Evolutionary conservation across 2,797 vertebrate genomes (phyloP), one percentile per base, ranked within the genome.

Genomic region (Galago senegalensis): DNA sequence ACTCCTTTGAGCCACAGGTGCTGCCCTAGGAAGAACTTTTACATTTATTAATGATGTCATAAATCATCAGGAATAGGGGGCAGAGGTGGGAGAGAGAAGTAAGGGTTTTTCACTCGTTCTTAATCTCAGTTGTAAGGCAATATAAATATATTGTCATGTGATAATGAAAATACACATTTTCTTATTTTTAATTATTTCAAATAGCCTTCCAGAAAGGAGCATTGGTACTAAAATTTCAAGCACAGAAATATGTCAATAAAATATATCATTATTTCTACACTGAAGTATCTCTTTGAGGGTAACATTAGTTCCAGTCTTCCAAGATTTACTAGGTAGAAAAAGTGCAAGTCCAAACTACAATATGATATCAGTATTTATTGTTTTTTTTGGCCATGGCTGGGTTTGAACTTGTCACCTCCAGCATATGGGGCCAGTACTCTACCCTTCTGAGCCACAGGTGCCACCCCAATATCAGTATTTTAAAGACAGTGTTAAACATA

Each of bases 131-230:
- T 77, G 12, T 73, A 60, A 93, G 40, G 16, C 4, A 83, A 37
- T 80, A 69, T 46, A 67, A 83, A 87, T 5, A 13, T 2, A 27
- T 37, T 46, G 9, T 10, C 8, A 23, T 49, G 18, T 27, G 80
- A 65, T 86, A 89, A 60, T 82, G 88, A 67, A 86, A 53, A 61
- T 37, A 34, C 49, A 60, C 67, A 87, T 61, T 89, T 40, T 88
- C 23, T 84, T 37, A 1, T 70, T 83, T 49, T 83, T 31, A 46
- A 67, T 27, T 49, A 83, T 87, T 83, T 90, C 23, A 67, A 86
- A 5, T 40, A 37, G 18, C 0, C 17, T 79, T 92, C 23, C 11
- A 67, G 49, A 95, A 73, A 79, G 56, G 29, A 87, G 9, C 11
- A 65, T 72, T 65, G 34, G 16, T 73, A 69, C 4, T 73, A 85